phyloP scores from a whole-genome alignment of 2,888 invertebrate genomes.

The Podabrus alpinus region DNA sequence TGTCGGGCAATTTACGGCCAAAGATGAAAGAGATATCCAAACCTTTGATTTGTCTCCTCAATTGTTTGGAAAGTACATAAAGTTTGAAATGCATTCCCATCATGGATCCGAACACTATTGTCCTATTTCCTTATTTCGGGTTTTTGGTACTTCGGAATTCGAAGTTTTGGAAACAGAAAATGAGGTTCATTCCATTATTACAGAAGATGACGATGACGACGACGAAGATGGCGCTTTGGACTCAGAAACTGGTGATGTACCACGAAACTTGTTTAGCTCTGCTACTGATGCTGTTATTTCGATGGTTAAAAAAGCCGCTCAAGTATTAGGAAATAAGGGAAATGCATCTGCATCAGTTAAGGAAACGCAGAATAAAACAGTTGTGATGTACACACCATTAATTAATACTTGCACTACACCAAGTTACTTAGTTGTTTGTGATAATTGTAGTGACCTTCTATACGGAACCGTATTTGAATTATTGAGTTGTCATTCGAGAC shows the following conservation, averaged over 20 bases:
- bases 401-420: constrained; percentile 68
- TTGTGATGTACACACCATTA: constrained; percentile 40
- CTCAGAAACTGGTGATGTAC: constrained; percentile 60
- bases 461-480: constrained; percentile 75
- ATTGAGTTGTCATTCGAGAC: constrained; percentile 70
- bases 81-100: constrained; percentile 90
- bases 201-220: constrained; percentile 69
- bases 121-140: constrained; percentile 92
- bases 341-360: constrained; percentile 62
- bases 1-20: constrained; percentile 85
- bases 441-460: constrained; percentile 72
- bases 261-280: constrained; percentile 79
- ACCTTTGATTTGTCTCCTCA: constrained; percentile 81
- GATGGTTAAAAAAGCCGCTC: constrained; percentile 90
- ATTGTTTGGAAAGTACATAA: constrained; percentile 86
- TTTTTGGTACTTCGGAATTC: constrained; percentile 92
- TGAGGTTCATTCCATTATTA: constrained; percentile 65
- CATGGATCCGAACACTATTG: constrained; percentile 98
- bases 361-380: constrained; percentile 54
- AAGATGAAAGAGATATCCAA: constrained; percentile 85
- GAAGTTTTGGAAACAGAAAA: constrained; percentile 86
- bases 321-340: constrained; percentile 76
- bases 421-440: constrained; percentile 73
- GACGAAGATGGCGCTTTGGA: constrained; percentile 58
- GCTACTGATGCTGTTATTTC: constrained; percentile 90